These are phyloP conservation scores for Chaetophractus vellerosus DNA, from an alignment of 2,797 vertebrate genomes.

Conservation along the genomic window DNA sequence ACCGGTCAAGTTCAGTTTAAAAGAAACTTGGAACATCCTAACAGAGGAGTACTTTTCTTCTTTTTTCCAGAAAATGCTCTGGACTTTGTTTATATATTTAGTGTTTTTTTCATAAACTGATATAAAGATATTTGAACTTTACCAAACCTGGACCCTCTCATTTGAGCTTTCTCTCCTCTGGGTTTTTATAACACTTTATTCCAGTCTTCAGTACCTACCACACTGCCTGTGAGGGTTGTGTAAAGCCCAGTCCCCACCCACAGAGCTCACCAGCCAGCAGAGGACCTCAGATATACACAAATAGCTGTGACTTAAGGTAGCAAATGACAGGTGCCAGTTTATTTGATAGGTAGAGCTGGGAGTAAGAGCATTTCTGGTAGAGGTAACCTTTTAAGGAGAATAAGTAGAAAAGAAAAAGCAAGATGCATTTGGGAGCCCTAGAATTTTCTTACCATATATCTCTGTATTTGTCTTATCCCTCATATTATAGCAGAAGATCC, in stretches of 20 bases:
- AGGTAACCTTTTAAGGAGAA: background rate
- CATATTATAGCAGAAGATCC: background rate
- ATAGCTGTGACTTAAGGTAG: background rate
- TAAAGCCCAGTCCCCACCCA: background rate
- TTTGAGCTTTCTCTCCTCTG: background rate
- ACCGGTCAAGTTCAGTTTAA: background rate
- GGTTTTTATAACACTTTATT: background rate
- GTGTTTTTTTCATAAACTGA: constrained; percentile 19
- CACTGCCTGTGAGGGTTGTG: background rate
- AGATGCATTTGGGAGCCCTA: background rate
- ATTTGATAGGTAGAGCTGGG: background rate
- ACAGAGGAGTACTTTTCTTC: constrained; percentile 6
- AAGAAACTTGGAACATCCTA: background rate
- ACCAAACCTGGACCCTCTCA: background rate
- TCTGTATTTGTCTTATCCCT: background rate
- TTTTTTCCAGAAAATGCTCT: background rate
- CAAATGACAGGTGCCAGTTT: background rate
- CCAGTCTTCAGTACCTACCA: background rate
- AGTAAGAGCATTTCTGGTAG: background rate
- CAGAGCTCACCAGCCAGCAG: background rate
- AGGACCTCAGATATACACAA: background rate
- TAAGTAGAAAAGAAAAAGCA: background rate
- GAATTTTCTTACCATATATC: background rate
- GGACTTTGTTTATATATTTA: background rate
- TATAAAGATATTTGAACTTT: background rate